Percentiles rank a stretch among this genome's conserved stretches.
Evolutionary conservation across 2,888 invertebrate genomes (phyloP).

Genomic region (Meliscaeva auricollis): DNA sequence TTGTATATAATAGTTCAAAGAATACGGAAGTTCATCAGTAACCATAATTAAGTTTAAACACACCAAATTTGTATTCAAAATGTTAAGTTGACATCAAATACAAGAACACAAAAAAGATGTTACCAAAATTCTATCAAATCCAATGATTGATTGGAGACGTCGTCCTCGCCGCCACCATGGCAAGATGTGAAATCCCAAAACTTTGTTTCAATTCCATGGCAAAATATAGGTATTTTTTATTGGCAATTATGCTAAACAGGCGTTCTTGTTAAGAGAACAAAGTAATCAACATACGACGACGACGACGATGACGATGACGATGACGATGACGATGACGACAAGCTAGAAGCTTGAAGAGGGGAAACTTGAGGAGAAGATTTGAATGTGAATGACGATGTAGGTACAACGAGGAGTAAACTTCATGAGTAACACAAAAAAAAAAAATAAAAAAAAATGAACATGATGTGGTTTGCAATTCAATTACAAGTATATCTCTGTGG

Average conservation of each 20-base stretch:
- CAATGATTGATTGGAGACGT: conserved; percentile 1
- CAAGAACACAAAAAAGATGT: not conserved
- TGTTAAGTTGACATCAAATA: not conserved
- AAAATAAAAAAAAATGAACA: not conserved
- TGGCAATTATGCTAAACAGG: conserved; percentile 39
- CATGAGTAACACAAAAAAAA: conserved; percentile 3
- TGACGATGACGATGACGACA: not conserved
- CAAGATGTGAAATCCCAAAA: not conserved
- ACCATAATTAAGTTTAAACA: not conserved
- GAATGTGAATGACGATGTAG: not conserved
- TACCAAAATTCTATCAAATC: not conserved
- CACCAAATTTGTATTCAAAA: not conserved
- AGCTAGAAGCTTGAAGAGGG: not conserved
- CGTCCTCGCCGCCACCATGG: not conserved
- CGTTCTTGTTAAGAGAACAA: conserved; percentile 34
- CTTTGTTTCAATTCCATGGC: conserved; percentile 9
- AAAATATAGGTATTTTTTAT: conserved; percentile 28
- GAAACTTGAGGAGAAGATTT: not conserved
- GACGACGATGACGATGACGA: not conserved
- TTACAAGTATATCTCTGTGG: conserved; percentile 36
- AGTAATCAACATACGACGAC: conserved; percentile 29
- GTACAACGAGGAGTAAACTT: conserved; percentile 20
- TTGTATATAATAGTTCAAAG: no score
- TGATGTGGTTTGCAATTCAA: conserved; percentile 55
- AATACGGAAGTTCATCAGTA: conserved; percentile 30